phyloP scores from a whole-genome alignment of 2,113 vertebrate species.

The Pteruthius melanotis region DNA sequence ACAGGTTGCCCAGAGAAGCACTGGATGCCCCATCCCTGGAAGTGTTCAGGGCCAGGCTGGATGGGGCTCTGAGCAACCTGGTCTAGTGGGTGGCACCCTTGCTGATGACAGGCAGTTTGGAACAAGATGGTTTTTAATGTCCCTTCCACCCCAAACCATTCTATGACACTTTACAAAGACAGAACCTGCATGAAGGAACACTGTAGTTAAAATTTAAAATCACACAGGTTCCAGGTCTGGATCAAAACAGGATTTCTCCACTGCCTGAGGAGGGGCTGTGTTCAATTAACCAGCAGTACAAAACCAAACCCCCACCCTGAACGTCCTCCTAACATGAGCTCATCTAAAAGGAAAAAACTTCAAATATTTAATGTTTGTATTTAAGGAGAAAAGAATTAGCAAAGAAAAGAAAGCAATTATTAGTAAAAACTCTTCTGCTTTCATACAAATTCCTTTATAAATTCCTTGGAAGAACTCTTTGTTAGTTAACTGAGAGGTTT shows the following conservation, averaged over 20 bases:
- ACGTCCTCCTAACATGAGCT: not conserved
- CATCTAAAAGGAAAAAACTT: not conserved
- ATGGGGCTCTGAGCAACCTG: not conserved
- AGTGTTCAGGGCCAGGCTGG: not conserved
- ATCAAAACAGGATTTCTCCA: not conserved
- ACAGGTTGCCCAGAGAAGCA: not conserved
- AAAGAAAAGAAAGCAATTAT: not conserved
- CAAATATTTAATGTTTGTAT: not conserved
- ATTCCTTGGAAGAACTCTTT: not conserved
- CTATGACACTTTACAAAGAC: not conserved
- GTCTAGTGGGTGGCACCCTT: accelerated
- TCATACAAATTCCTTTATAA: not conserved
- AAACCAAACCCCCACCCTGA: not conserved
- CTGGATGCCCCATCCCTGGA: not conserved
- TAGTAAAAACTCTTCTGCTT: not conserved
- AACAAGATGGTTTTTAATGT: not conserved
- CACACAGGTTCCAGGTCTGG: not conserved
- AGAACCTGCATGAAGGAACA: accelerated
- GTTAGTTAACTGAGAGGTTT: not conserved
- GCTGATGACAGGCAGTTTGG: not conserved
- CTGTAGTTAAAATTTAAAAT: not conserved
- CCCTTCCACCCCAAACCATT: not conserved
- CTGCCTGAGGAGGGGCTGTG: not conserved
- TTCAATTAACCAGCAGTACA: not conserved
- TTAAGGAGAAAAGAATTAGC: not conserved